These are phyloP conservation scores for Ailurus styani DNA, from an alignment of 2,113 vertebrate species.

Conservation along the genomic window DNA sequence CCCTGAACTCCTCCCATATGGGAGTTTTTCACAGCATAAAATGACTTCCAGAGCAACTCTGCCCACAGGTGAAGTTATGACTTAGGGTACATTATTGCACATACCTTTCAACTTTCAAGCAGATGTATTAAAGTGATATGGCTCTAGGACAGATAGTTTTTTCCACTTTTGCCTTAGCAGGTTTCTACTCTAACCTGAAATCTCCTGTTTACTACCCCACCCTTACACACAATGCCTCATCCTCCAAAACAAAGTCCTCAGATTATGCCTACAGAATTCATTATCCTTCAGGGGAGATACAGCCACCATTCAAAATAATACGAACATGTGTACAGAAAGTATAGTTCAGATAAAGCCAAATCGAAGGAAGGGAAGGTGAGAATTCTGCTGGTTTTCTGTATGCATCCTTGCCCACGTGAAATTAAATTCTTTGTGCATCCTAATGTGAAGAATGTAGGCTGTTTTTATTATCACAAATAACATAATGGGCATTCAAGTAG, in stretches of 20 bases:
- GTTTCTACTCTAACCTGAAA: not conserved
- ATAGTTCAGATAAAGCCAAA: not conserved
- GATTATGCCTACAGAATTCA: not conserved
- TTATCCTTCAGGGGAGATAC: not conserved
- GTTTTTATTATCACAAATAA: not conserved
- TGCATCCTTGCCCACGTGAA: not conserved
- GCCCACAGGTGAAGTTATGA: not conserved
- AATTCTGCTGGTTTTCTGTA: not conserved
- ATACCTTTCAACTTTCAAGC: not conserved
- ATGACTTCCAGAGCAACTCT: not conserved
- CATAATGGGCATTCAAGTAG: not conserved
- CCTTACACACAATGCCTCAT: not conserved
- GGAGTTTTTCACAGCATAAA: not conserved
- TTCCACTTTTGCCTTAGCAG: not conserved
- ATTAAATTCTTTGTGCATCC: conserved; percentile 13
- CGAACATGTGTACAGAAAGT: not conserved
- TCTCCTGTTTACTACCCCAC: not conserved
- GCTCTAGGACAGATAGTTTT: not conserved
- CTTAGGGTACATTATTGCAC: not conserved
- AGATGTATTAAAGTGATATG: not conserved
- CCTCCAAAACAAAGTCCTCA: not conserved
- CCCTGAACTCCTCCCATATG: not conserved
- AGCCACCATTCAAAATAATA: not conserved
- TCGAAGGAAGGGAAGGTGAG: not conserved
- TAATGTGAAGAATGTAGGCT: not conserved